Evolutionary conservation across 2,888 invertebrate genomes (phyloP), one percentile per base, ranked within the genome.

Genomic region (Podabrus alpinus): DNA sequence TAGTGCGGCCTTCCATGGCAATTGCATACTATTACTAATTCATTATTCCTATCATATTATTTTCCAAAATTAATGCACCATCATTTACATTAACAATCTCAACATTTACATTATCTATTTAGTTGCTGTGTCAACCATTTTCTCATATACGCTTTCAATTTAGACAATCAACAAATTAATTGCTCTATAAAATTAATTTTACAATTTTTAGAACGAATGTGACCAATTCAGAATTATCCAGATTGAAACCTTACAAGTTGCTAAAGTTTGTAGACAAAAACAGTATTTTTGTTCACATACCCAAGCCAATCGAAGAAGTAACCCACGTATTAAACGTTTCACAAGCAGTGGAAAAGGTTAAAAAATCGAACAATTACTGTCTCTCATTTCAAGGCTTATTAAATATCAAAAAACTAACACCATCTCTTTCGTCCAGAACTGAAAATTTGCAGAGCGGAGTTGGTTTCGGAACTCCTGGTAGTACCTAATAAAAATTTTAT

Each of bases 391-490:
- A 79, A 66, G 80, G 79, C 5, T 61, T 79, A 19, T 19, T 81
- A 24, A 64, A 64, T 45, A 25, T 15, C 9, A 79, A 78, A 68
- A 76, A 71, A 68, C 77, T 81, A 64, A 76, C 72, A 19, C 69
- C 79, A 19, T 68, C 76, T 16, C 60, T 80, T 5, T 24, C 75
- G 4, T 77, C 80, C 2, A 15, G 75, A 66, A 74, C 74, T 3
- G 11, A n/a, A 15, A 69, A 67, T 24, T 71, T 17, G 1, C 15
- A 19, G 25, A 66, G 60, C 0, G 69, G 15, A 9, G 75, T 73
- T 68, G 79, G 78, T 45, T 81, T 78, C 72, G 79, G 79, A 71
- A 81, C 81, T 16, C 80, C 79, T 68, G 80, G 80, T 77, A 76
- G 1, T 59, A n/a, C n/a, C n/a, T n/a, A 45, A 66, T 66, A 66